Evolutionary conservation across 2,888 invertebrate species (phyloP).

Genomic region (Beris morrisii): DNA sequence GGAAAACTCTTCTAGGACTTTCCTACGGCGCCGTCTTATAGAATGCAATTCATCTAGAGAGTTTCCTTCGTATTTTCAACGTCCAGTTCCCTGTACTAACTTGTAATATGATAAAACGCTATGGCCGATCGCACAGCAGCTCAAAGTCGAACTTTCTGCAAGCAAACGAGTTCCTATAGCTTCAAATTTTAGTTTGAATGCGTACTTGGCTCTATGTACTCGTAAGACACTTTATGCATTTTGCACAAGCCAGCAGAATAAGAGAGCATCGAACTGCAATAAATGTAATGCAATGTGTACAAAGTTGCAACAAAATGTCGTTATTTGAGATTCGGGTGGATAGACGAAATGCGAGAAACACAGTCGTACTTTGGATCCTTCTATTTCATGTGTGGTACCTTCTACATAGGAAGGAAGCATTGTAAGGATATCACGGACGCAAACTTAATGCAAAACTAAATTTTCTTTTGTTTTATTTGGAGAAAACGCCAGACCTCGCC

Average conservation of each 20-base stretch:
- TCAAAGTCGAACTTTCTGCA: constrained; percentile 36
- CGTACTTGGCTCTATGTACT: constrained; percentile 18
- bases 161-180: constrained; percentile 36
- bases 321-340: constrained; percentile 21
- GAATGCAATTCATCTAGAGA: constrained; percentile 13
- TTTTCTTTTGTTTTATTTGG: constrained; percentile 36
- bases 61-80: constrained; percentile 9
- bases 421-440: constrained; percentile 34
- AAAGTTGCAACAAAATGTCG: constrained; percentile 27
- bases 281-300: constrained; percentile 4
- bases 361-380: too few species aligned
- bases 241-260: constrained; percentile 26
- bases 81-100: neutral
- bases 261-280: constrained; percentile 11
- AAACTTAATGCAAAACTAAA: constrained; percentile 38
- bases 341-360: neutral
- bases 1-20: constrained; percentile 15
- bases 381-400: too few species aligned
- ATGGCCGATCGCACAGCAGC: constrained; percentile 3
- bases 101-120: constrained; percentile 37
- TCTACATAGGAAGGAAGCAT: neutral
- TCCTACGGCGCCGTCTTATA: constrained; percentile 27
- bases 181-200: constrained; percentile 21
- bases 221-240: constrained; percentile 10
- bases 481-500: constrained; percentile 13